phyloP scores from a whole-genome alignment of 37 sponge, comb jelly and placozoan species.

The Halisarca cf. caerulea region DNA sequence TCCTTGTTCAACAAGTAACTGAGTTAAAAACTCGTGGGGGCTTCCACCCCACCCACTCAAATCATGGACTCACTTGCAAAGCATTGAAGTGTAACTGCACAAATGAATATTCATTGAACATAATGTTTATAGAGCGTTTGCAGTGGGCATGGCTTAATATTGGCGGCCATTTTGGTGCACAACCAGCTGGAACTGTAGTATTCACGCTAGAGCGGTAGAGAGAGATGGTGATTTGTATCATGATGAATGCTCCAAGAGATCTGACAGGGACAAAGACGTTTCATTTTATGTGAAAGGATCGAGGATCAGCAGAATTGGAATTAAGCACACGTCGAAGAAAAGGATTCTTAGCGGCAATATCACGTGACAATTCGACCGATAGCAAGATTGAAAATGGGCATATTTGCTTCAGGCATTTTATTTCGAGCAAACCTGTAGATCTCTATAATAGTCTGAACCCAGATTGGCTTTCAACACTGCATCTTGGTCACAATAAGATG shows the following conservation, averaged over 20 bases:
- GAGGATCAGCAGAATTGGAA: not conserved
- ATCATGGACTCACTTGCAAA: too few relatives aligned
- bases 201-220: not conserved
- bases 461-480: not conserved
- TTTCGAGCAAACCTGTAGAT: not conserved
- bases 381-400: not conserved
- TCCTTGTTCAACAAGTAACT: too few relatives aligned
- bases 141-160: too few relatives aligned
- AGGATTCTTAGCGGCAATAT: conserved; percentile 1
- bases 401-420: conserved; percentile 16
- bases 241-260: conserved; percentile 11
- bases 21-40: too few relatives aligned
- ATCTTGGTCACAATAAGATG: conserved; percentile 10
- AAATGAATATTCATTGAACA: too few relatives aligned
- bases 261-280: conserved; percentile 1
- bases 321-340: not conserved
- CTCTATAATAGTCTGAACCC: not conserved
- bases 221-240: not conserved
- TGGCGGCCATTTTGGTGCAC: not conserved
- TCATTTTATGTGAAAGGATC: not conserved
- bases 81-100: too few relatives aligned
- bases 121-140: too few relatives aligned
- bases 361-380: not conserved
- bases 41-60: too few relatives aligned
- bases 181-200: not conserved